Conservation (phyloP, 2,888 invertebrate genomes). For the Cactoblastis cactorum region DNA sequence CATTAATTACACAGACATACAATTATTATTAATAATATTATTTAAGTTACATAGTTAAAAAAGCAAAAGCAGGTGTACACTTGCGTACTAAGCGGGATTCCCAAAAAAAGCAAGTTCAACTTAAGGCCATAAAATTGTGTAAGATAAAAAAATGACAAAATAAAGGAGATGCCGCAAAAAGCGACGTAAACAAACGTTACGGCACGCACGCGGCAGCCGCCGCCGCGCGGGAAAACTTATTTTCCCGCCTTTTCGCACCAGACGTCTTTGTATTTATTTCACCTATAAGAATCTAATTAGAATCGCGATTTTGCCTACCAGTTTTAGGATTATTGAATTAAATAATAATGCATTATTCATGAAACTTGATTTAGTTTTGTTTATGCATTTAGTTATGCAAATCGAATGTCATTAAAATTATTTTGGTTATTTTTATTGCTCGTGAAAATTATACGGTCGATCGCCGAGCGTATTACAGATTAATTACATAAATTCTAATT, state of each 20-base stretch:
- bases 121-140: conserved; percentile 24
- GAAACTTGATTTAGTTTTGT: neutral
- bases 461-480: no score
- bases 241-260: conserved; percentile 70
- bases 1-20: neutral
- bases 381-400: neutral
- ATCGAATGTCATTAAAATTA: no score
- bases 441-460: no score
- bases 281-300: conserved; percentile 61
- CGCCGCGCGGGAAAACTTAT: conserved; percentile 69
- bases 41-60: neutral
- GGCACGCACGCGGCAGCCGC: conserved; percentile 58
- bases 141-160: conserved; percentile 21
- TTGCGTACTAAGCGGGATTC: conserved; percentile 19
- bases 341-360: neutral
- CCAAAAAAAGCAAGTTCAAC: conserved; percentile 26
- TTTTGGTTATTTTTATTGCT: no score
- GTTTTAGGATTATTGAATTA: neutral
- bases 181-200: conserved; percentile 58
- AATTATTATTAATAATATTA: no score
- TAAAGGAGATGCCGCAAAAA: conserved; percentile 35
- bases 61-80: neutral
- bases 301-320: conserved; percentile 27
- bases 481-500: no score
- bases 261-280: conserved; percentile 48